Evolutionary conservation across 2,888 invertebrate genomes (phyloP), one percentile per base, ranked within the genome.

Genomic region (Sinelater perroti): DNA sequence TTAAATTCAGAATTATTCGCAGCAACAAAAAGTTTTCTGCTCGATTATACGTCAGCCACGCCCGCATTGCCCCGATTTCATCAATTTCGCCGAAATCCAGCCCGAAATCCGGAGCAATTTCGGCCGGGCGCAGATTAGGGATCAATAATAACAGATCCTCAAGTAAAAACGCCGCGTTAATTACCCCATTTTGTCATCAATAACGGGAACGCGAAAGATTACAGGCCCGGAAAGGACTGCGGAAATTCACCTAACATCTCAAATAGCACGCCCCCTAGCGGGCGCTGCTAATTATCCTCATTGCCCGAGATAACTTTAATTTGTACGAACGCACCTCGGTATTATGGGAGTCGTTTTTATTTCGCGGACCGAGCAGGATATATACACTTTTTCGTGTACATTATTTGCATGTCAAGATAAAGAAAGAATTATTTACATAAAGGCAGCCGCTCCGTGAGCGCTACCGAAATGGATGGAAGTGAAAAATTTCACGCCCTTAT

Each of bases 221-320:
- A 57, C 38, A 57, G 30, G 40, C 35, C 42, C 49, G 50, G 33
- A 17, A 33, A 45, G 42, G 42, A 42, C 49, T 33, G 49, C 40
- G 49, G 2, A 10, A 54, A 36, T 58, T 58, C 58, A 49, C 46
- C 53, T 55, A 49, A 56, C 56, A 45, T 49, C 35, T 30, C 55
- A 59, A 59, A 54, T 45, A 56, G 52, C 56, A 47, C 56, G 30
- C 49, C 38, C 60, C 55, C 56, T 54, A 63, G 45, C 53, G 58
- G 59, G 45, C 52, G 51, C 55, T 56, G 56, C 42, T 66, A 66
- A 66, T 66, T 66, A 64, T 64, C 62, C 60, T 60, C 64, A 64
- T 64, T 61, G 64, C 52, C 54, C 56, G 62, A 63, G 63, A 61
- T 63, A 64, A 61, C 61, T 62, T 61, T 60, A 66, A 64, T 66